Evolutionary conservation across 1,140 invertebrate genomes (phyloP).

Genomic region (Triops cancriformis): DNA sequence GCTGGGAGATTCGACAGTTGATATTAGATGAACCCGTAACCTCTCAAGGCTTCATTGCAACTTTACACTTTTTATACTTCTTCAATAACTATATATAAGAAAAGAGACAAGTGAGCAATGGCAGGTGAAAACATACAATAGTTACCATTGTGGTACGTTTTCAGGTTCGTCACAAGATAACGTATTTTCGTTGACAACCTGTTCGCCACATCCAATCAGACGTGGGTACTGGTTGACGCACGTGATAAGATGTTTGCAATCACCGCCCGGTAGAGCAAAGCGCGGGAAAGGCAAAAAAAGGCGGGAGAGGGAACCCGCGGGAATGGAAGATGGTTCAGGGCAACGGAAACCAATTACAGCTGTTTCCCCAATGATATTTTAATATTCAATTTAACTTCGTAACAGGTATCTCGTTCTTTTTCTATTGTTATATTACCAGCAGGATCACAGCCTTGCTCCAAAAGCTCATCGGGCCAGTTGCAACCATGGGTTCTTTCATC

Average conservation of each 20-base stretch:
- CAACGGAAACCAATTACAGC: constrained; percentile 46
- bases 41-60: neutral
- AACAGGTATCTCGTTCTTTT: neutral
- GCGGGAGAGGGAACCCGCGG: constrained; percentile 62
- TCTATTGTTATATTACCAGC: constrained; percentile 56
- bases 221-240: constrained; percentile 79
- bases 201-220: constrained; percentile 73
- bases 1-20: neutral
- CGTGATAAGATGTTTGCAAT: constrained; percentile 60
- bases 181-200: constrained; percentile 69
- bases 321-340: constrained; percentile 67
- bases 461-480: constrained; percentile 84
- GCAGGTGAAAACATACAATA: neutral
- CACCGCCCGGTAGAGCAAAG: constrained; percentile 37
- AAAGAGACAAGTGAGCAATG: neutral
- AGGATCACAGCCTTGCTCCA: constrained; percentile 66
- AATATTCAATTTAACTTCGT: neutral
- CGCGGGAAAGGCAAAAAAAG: constrained; percentile 85
- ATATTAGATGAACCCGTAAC: constrained; percentile 6
- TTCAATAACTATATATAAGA: neutral
- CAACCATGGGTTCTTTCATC: constrained; percentile 78
- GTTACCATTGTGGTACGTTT: constrained; percentile 55
- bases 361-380: constrained; percentile 28
- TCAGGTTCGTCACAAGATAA: constrained; percentile 75
- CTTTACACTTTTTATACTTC: neutral